Conservation (phyloP, 2,797 vertebrate species). For the Arnoldichthys spilopterus region DNA sequence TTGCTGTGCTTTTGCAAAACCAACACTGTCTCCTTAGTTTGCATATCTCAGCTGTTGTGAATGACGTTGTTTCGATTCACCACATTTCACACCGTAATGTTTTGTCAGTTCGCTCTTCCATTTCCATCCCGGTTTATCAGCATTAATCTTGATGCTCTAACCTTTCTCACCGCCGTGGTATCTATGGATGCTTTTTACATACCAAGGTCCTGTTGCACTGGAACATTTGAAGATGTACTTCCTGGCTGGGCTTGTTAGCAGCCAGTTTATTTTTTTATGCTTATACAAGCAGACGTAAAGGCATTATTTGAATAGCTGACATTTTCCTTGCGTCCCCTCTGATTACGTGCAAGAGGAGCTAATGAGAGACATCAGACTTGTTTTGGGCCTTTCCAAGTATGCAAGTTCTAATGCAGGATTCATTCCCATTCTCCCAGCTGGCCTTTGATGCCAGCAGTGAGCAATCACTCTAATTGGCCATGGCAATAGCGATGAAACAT, state of each 20-base stretch:
- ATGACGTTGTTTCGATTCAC: not conserved
- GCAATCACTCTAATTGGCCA: constrained; percentile 83
- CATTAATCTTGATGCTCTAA: constrained; percentile 40
- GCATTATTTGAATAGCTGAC: constrained; percentile 74
- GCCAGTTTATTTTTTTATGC: constrained; percentile 58
- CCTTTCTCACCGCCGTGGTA: constrained; percentile 39
- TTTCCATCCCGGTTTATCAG: constrained; percentile 41
- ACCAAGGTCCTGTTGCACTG: constrained; percentile 15
- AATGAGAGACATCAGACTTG: constrained; percentile 75
- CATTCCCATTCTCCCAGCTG: constrained; percentile 61
- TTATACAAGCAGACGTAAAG: constrained; percentile 65
- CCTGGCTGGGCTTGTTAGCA: constrained; percentile 45
- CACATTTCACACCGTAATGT: not conserved
- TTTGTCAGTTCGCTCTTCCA: constrained; percentile 31
- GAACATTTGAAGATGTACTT: constrained; percentile 21
- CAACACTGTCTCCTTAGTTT: not conserved
- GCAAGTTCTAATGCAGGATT: constrained; percentile 59
- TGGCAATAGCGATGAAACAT: constrained; percentile 82
- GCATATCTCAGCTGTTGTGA: constrained; percentile 27
- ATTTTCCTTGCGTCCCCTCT: constrained; percentile 71
- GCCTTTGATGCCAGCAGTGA: constrained; percentile 79
- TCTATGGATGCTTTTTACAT: constrained; percentile 38
- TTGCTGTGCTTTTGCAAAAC: constrained; percentile 13
- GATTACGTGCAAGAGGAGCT: constrained; percentile 71
- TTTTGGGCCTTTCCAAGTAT: constrained; percentile 63